A percentile compares a stretch with the other conserved stretches of the same genome.
Evolutionary conservation across 2,888 invertebrate species (phyloP).

Genomic region (Melanotus villosus): DNA sequence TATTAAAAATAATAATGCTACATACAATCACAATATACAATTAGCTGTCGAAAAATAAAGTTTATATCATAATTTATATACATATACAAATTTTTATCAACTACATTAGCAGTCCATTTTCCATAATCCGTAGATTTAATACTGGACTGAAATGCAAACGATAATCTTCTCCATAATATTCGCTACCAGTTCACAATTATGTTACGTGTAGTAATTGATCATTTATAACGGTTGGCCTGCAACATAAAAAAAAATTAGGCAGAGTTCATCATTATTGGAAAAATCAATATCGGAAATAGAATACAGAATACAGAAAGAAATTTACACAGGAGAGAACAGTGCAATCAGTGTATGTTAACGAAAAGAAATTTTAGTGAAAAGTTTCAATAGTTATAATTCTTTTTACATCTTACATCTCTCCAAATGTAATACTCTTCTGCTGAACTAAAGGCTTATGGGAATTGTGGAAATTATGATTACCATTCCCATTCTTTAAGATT

Average conservation of each 20-base stretch:
- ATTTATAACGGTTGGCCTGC: constrained; percentile 65
- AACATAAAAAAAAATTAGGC: constrained; percentile 56
- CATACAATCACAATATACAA: constrained; percentile 23
- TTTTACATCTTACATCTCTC: constrained; percentile 66
- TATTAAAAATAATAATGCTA: constrained; percentile 27
- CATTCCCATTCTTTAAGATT: constrained; percentile 69
- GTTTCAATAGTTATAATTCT: constrained; percentile 27
- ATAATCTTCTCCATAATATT: no score
- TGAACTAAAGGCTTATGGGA: constrained; percentile 62
- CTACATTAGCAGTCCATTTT: not conserved
- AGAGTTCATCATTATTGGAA: no score
- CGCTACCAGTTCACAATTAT: constrained; percentile 36
- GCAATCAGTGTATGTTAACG: constrained; percentile 12
- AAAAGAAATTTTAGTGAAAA: constrained; percentile 29
- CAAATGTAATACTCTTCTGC: constrained; percentile 69
- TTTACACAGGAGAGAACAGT: constrained; percentile 43
- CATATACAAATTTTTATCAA: not conserved
- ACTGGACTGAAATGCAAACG: no score
- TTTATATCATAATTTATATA: constrained; percentile 3
- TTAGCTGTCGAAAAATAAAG: constrained; percentile 4
- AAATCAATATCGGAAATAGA: no score
- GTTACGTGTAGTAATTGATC: constrained; percentile 59
- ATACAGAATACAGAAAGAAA: constrained; percentile 22
- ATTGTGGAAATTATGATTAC: constrained; percentile 54
- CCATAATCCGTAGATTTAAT: no score